Evolutionary conservation across 2,888 invertebrate species (phyloP).

Genomic region (Salpingus planirostris): DNA sequence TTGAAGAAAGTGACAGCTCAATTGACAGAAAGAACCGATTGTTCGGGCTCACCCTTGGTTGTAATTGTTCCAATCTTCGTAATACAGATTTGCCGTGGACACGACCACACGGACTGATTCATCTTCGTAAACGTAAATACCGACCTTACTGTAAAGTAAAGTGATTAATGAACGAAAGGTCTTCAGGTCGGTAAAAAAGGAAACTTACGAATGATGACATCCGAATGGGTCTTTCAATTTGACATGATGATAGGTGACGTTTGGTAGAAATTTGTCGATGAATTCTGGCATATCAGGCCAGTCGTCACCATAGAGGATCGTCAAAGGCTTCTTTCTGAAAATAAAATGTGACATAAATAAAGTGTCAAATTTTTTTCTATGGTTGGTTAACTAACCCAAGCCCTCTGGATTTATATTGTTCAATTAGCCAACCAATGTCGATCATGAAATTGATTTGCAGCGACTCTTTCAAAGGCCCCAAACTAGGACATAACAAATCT

Average conservation of each 20-base stretch:
- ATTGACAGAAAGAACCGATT: not conserved
- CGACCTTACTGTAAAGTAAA: constrained; percentile 62
- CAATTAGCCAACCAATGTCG: constrained; percentile 79
- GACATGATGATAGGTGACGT: constrained; percentile 58
- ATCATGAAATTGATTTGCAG: constrained; percentile 90
- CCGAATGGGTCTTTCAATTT: constrained; percentile 71
- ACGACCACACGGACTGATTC: constrained; percentile 76
- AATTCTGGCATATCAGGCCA: constrained; percentile 38
- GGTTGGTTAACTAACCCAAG: too few species aligned
- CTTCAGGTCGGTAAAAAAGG: not conserved
- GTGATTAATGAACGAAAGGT: not conserved
- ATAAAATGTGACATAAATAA: too few species aligned
- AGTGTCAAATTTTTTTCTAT: too few species aligned
- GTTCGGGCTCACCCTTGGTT: constrained; percentile 66
- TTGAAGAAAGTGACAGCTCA: constrained; percentile 3
- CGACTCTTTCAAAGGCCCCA: constrained; percentile 64
- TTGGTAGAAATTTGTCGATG: constrained; percentile 48
- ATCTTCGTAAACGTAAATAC: constrained; percentile 74
- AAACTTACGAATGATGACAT: constrained; percentile 74
- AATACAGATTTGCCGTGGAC: constrained; percentile 85
- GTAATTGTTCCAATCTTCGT: constrained; percentile 88
- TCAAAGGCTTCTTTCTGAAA: constrained; percentile 40
- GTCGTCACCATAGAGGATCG: constrained; percentile 71
- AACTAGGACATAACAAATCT: constrained; percentile 66
- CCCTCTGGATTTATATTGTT: constrained; percentile 73